These are phyloP conservation scores for Coturnix japonica DNA, from an alignment of 2,113 vertebrate species.

Conservation along the genomic window DNA sequence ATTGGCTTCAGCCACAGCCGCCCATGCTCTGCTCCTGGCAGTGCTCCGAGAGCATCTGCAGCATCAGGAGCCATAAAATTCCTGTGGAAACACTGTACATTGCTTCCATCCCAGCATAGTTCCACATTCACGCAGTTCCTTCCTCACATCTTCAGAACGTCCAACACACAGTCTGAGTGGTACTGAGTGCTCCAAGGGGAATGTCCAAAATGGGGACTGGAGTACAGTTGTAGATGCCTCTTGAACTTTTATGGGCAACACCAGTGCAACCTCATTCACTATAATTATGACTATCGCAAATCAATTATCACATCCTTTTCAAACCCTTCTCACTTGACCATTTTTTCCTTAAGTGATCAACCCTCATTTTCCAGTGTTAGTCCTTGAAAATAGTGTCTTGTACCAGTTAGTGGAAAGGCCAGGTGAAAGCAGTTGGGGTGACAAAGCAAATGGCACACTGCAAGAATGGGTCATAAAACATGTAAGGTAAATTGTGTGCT, in stretches of 20 bases:
- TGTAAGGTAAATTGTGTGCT: background rate
- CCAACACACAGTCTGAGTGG: background rate
- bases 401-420: background rate
- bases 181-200: background rate
- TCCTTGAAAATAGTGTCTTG: background rate
- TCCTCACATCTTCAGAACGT: background rate
- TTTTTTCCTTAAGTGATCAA: background rate
- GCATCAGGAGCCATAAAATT: slow-evolving; percentile 8
- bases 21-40: background rate
- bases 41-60: slow-evolving; percentile 18
- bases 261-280: background rate
- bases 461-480: background rate
- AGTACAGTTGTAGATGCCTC: background rate
- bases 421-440: background rate
- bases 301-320: background rate
- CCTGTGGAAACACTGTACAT: background rate
- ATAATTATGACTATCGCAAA: background rate
- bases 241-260: background rate
- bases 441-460: background rate
- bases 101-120: slow-evolving; percentile 7
- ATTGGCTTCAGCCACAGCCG: background rate
- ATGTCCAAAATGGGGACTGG: background rate
- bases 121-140: background rate
- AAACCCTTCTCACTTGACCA: background rate
- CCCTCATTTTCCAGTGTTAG: background rate